Base-by-base conservation (phyloP, 2,797 vertebrate genomes). In the Phataginus tetradactyla region DNA sequence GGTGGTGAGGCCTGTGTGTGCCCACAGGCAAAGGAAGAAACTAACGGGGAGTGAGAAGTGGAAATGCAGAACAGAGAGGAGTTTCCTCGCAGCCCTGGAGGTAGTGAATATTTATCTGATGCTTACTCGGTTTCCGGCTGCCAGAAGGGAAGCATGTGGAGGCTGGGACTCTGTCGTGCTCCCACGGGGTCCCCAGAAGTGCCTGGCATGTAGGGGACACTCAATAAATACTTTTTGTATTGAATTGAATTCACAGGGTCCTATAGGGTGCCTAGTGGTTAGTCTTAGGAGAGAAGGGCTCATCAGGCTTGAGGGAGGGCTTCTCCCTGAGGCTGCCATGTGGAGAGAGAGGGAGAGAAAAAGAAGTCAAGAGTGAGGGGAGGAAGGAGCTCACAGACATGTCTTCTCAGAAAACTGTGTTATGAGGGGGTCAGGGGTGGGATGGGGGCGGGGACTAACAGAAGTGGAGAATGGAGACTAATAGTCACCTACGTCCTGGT, bases 41-140 rank as follows among this genome's bases (percentile, higher is more conserved):
- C 0, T 0, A 66, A 42, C 1, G 23, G 68, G 51, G 18, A 89
- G 72, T 61, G 63, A 68, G 71, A 84, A 61, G 34, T 21, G 42
- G 42, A 69, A 15, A 66, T 2, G 4, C 1, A 23, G 59, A n/a
- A 17, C 4, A 32, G 29, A 84, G 53, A 61, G 23, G 68, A n/a
- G 5, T 14, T 21, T 29, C 6, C 32, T 63, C 64, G 12, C 0
- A 2, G 39, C 0, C 0, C 29, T 0, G 15, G 64, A 8, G n/a
- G 2, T 0, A 2, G 0, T n/a, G 34, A 5, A 0, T 25, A 7
- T 59, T 64, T 51, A 15, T 14, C 5, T 1, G 23, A 23, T 13
- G 29, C 2, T 55, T 25, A 4, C 1, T 20, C 37, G 2, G n/a
- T 39, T 55, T 90, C 17, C 39, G 17, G 34, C 32, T 27, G 2